Evolutionary conservation across 2,113 vertebrate species (phyloP), one percentile per base, ranked within the genome.

Genomic region (Petrocephalus microphthalmus): DNA sequence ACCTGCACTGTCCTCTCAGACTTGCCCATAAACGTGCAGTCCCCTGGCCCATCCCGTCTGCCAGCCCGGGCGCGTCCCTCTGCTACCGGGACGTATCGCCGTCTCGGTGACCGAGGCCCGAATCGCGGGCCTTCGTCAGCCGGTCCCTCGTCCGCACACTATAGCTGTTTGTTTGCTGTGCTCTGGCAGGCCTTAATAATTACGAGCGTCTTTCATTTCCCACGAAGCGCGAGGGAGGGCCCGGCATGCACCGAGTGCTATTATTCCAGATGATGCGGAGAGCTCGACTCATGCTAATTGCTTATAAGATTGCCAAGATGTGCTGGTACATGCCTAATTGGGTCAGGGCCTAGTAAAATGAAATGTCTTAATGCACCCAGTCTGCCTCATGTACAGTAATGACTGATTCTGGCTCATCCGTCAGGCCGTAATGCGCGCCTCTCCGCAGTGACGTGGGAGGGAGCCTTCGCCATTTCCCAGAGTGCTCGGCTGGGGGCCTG

Each of bases 231-330:
- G 17, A 47, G 8, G 6, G 57, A 51, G 60, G 60, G 60, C 64
- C 20, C 25, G 86, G 56, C 78, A 10, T 49, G 92, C 91, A 91
- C 92, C 87, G 91, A 92, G 93, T 92, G 89, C 92, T 93, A 60
- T 95, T 94, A 94, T 92, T 89, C 90, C 92, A 92, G 93, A 93
- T 94, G 90, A 91, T 92, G 91, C 93, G 92, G 93, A 91, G 93
- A 94, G 93, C 93, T 92, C 89, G 91, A 92, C 94, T 94, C 94
- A 94, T 95, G 94, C 94, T 97, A 97, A 97, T 97, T 97, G 97
- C 95, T 96, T 96, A 94, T 93, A 94, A 95, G 94, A 93, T 94
- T 94, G 94, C 93, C 92, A 94, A 94, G 94, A 92, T 91, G 51
- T 92, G 92, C 91, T 92, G 90, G 91, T 93, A 94, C 94, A 92